Conservation (phyloP, 1,140 invertebrate genomes). For the Drosophila ironensis region DNA sequence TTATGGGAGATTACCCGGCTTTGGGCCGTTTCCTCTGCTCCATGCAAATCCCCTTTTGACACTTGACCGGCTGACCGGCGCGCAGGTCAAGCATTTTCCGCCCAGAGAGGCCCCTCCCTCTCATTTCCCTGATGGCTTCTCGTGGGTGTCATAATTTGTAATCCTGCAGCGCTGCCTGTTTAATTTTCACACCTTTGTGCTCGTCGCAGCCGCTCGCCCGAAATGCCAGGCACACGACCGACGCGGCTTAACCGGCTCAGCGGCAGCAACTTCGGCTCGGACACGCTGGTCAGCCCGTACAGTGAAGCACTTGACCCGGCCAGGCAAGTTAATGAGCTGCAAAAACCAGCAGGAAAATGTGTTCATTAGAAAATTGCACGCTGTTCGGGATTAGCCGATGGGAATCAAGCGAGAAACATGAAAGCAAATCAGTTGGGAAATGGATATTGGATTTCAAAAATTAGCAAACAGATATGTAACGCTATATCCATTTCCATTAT, state of each 20-base stretch:
- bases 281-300: slow-evolving; percentile 1
- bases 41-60: slow-evolving; percentile 77
- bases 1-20: slow-evolving; percentile 37
- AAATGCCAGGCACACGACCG: slow-evolving; percentile 58
- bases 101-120: background rate
- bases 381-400: slow-evolving; percentile 7
- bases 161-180: slow-evolving; percentile 72
- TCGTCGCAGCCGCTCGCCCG: slow-evolving; percentile 1
- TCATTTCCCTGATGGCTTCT: slow-evolving; percentile 66
- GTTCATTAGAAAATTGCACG: slow-evolving; percentile 49
- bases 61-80: slow-evolving; percentile 71
- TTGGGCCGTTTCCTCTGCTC: slow-evolving; percentile 24
- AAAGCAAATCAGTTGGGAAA: no score
- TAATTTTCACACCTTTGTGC: slow-evolving; percentile 78
- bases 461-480: no score
- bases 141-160: slow-evolving; percentile 77
- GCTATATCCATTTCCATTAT: no score
- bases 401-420: no score
- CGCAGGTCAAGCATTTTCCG: slow-evolving; percentile 19
- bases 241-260: slow-evolving; percentile 46
- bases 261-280: background rate
- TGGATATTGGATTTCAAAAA: no score
- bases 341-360: background rate
- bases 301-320: slow-evolving; percentile 12
- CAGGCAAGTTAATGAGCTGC: background rate